phyloP scores from a whole-genome alignment of 2,888 invertebrate genomes.

The Phortica okadai region DNA sequence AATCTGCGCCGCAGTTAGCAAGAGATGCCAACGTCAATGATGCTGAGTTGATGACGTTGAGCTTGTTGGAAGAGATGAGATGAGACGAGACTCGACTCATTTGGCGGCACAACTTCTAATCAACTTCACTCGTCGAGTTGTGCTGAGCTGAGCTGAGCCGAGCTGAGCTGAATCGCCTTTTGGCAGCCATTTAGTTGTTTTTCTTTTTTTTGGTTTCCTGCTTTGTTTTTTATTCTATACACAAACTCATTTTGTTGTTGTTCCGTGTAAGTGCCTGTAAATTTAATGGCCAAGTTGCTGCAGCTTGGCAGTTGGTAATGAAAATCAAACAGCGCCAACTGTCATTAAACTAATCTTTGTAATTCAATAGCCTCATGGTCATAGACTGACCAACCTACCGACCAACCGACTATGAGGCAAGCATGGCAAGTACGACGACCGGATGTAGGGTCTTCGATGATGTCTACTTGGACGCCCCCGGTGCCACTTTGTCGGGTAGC shows the following conservation, averaged over 20 bases:
- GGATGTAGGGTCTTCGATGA: neutral
- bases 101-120: slow-evolving; percentile 53
- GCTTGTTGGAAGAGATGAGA: slow-evolving; percentile 44
- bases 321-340: slow-evolving; percentile 71
- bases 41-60: slow-evolving; percentile 58
- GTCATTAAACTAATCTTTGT: slow-evolving; percentile 73
- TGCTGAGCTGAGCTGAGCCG: no score
- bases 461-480: neutral
- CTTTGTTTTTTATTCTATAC: slow-evolving; percentile 10
- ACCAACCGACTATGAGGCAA: neutral
- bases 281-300: slow-evolving; percentile 63
- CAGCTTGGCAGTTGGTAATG: slow-evolving; percentile 55
- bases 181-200: slow-evolving; percentile 40
- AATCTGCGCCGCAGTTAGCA: slow-evolving; percentile 58
- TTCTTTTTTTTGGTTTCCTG: slow-evolving; percentile 32
- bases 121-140: slow-evolving; percentile 38
- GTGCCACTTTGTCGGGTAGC: neutral
- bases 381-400: neutral
- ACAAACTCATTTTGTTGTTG: neutral
- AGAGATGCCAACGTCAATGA: slow-evolving; percentile 52
- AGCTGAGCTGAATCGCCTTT: neutral
- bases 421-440: neutral
- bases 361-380: slow-evolving; percentile 62
- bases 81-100: neutral
- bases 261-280: slow-evolving; percentile 66